Evolutionary conservation across 2,888 invertebrate species (phyloP).

Genomic region (Pheosia gnoma): DNA sequence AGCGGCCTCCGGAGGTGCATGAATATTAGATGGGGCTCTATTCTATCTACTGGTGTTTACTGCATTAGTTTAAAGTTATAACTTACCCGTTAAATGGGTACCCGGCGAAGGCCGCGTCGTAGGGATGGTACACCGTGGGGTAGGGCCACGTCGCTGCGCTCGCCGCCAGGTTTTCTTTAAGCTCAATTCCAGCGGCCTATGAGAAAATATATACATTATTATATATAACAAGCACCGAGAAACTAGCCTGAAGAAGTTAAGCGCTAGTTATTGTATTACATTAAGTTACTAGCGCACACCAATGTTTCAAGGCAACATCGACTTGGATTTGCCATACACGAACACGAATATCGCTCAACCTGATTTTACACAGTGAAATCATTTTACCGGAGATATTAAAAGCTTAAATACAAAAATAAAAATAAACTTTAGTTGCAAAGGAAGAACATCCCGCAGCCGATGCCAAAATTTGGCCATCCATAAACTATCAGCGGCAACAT

Average conservation of each 20-base stretch:
- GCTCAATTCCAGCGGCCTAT: conserved; percentile 93
- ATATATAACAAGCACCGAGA: background rate
- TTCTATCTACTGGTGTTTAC: background rate
- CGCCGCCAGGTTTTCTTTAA: conserved; percentile 94
- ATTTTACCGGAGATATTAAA: no score
- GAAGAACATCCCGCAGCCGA: no score
- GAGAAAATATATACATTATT: conserved; percentile 46
- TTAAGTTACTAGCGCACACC: no score
- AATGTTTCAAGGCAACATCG: no score
- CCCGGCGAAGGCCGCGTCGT: conserved; percentile 95
- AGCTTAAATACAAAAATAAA: no score
- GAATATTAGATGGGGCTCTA: conserved; percentile 9
- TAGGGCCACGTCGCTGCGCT: conserved; percentile 95
- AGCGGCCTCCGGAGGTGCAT: conserved; percentile 7
- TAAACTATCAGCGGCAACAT: conserved; percentile 28
- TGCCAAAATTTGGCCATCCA: no score
- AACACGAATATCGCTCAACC: no score
- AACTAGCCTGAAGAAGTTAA: no score
- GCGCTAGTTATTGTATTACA: no score
- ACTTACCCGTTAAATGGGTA: conserved; percentile 98
- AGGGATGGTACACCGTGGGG: conserved; percentile 96
- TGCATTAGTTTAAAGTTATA: conserved; percentile 20
- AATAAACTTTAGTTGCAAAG: no score
- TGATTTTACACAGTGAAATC: no score
- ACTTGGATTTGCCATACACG: no score